Conservation (phyloP, 2,113 vertebrate genomes). For the Microtus montanus region DNA sequence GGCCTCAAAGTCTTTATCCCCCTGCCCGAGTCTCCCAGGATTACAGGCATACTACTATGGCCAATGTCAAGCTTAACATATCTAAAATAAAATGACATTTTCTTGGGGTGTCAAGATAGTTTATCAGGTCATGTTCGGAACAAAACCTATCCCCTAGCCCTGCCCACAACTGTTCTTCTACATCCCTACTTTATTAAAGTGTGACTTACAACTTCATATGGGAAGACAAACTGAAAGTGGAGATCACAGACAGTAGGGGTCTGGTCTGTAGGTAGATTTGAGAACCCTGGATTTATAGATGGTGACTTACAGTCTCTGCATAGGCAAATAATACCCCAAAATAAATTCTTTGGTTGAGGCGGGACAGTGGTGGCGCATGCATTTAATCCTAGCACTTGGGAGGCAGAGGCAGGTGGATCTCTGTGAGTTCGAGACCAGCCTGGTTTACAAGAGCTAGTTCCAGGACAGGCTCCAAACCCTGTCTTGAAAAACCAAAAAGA, state of each 20-base stretch:
- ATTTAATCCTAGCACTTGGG: neutral
- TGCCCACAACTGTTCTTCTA: neutral
- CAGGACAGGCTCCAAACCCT: neutral
- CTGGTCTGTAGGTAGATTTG: neutral
- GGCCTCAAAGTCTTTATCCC: neutral
- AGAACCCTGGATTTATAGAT: neutral
- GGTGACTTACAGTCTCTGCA: neutral
- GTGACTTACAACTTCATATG: neutral
- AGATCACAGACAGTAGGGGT: neutral
- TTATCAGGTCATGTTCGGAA: neutral
- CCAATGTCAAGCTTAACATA: neutral
- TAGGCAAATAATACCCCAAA: neutral
- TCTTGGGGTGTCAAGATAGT: neutral
- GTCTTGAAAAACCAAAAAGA: neutral
- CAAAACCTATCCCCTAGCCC: neutral
- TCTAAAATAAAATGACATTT: neutral
- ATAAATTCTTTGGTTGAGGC: neutral
- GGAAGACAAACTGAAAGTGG: neutral
- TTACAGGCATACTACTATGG: neutral
- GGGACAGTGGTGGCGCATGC: rapidly evolving
- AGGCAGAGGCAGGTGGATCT: neutral
- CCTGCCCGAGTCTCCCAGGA: neutral
- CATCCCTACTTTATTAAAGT: neutral
- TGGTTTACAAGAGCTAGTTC: neutral
- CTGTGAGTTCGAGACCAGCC: neutral